Evolutionary conservation across 2,888 invertebrate species (phyloP), one percentile per base, ranked within the genome.

Genomic region (Melipona bicolor): DNA sequence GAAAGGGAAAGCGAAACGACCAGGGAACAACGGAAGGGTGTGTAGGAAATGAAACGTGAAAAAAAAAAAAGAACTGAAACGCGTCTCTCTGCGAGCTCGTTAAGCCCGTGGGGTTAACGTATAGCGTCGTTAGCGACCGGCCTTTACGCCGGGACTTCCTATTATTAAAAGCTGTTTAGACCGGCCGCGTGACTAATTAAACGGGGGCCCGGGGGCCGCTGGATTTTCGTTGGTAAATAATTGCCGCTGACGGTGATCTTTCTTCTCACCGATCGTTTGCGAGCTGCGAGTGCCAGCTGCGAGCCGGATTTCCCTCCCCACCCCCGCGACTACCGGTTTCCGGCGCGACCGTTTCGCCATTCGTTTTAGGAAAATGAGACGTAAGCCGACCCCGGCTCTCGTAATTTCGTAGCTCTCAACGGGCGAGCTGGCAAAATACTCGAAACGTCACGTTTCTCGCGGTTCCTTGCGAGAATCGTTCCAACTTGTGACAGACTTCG

Each of bases 101-200:
- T 93, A 92, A 90, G 90, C 89, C 9, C 83, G 85, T 87, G 90
- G 91, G 91, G 91, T 92, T 92, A 92, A 93, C 91, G 91, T 92
- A 93, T 91, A 89, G 88, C 90, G 91, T 93, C 93, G 91, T 93
- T 93, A 93, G 91, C 89, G 86, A 79, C 85, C 84, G 71, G 83
- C 80, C 87, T 88, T 88, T 87, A 83, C 84, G 86, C 86, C 85
- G 78, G 85, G 87, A 90, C 89, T 89, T 90, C 89, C 90, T 91
- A 91, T 91, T 92, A 92, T 92, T 92, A 92, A 92, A 92, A 90
- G 88, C 91, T 90, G 90, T 91, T 91, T 91, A 90, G 87, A 88
- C 79, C 87, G 85, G 86, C 85, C 84, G 87, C 80, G 83, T 81
- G 89, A 89, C 89, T 91, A 92, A 92, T 92, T 91, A 91, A 91